Conservation (phyloP, 2,888 invertebrate species). For the Neoitamus cyanurus region DNA sequence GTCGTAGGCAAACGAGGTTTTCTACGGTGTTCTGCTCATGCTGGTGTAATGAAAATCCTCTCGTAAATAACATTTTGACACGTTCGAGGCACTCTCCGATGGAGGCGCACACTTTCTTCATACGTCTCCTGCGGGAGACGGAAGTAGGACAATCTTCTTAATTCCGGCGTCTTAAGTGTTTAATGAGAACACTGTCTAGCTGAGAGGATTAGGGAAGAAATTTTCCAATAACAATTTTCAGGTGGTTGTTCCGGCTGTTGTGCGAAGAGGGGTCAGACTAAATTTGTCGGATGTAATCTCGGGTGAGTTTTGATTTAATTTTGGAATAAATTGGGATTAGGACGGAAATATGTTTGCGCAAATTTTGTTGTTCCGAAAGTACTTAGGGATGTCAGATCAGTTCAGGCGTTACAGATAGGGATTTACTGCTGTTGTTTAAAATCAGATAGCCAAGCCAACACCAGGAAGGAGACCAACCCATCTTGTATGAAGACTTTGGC, state of each 20-base stretch:
- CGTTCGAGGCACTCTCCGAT: background rate
- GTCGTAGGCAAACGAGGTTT: background rate
- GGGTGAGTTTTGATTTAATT: background rate
- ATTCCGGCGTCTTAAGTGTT: background rate
- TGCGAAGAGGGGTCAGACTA: background rate
- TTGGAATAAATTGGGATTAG: background rate
- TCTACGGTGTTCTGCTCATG: background rate
- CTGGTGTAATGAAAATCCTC: background rate
- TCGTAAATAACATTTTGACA: constrained; percentile 5
- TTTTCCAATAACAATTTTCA: background rate
- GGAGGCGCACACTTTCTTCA: background rate
- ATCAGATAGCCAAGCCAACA: background rate
- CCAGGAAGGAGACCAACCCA: too few species aligned
- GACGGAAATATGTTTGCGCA: background rate
- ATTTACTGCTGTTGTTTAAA: background rate
- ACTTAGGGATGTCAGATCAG: background rate
- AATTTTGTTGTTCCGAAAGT: background rate
- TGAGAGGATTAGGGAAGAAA: background rate
- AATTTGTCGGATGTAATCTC: background rate
- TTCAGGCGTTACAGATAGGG: background rate
- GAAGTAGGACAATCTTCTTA: background rate
- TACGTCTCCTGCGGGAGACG: background rate
- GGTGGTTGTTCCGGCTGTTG: background rate
- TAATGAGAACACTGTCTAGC: background rate
- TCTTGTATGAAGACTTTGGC: too few species aligned